Evolutionary conservation across 2,113 vertebrate genomes (phyloP), one percentile per base, ranked within the genome.

Genomic region (Psammodynastes pulverulentus): DNA sequence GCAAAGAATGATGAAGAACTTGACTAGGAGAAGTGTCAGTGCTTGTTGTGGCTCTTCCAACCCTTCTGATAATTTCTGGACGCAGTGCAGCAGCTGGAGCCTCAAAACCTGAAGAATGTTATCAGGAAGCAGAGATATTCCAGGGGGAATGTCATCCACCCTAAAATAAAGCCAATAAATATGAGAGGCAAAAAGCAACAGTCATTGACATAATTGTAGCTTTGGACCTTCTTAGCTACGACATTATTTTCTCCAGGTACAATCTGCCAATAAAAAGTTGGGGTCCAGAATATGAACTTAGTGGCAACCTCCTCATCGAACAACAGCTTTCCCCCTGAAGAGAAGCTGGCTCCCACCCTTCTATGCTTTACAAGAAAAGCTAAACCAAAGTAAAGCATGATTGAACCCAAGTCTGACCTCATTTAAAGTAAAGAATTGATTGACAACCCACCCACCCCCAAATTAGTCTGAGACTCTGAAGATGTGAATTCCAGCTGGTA

Each of bases 1-100:
- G 99, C 99, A 99, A 96, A 99, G 97, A 96, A 99, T 97, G 95
- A 99, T 99, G 93, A 99, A 99, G 97, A 99, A 99, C 93, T 99
- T 99, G 94, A 99, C 98, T 87, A 99, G 98, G 72, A 99, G 95
- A 95, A 99, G 94, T 1, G 99, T 98, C 87, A 99, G 96, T 56
- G 98, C 96, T 94, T 99, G 99, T 91, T 99, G 99, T 93, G 99
- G 98, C 45, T 98, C 98, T 95, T 99, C 99, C 95, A 99, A 96
- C 3, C 99, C 99, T 51, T 99, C 98, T 1, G 99, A 98, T 89
- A 98, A 98, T 96, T 99, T 99, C 97, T 99, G 99, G 95, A 99
- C 98, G 91, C 99, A 99, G 54, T 99, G 98, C 19, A 99, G 96
- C 93, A 99, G 97, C 96, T 99, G 99, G 54, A 98, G 98, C 91